A percentile compares a stretch with the other conserved stretches of the same genome.
Conservation (phyloP, 2,797 vertebrate species). For the Sardinella longiceps region DNA sequence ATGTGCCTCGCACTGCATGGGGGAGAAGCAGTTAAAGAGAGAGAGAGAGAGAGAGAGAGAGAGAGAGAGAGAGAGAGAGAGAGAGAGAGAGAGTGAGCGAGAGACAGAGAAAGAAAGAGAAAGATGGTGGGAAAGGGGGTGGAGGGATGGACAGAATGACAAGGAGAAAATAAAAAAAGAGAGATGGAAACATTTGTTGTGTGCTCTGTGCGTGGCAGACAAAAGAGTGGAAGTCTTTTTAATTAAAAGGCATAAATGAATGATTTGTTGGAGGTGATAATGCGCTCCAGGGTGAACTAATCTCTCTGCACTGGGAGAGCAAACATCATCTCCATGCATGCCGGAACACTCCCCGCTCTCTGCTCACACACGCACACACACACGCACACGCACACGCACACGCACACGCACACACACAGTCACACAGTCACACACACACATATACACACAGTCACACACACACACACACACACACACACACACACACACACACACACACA, state of each 20-base stretch:
- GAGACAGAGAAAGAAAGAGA: neutral
- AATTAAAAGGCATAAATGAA: neutral
- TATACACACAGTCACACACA: too few relatives aligned
- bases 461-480: too few relatives aligned
- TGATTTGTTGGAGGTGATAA: constrained; percentile 1
- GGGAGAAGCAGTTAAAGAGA: neutral
- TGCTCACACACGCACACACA: neutral
- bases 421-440: too few relatives aligned
- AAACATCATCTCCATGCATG: neutral
- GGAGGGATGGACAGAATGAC: neutral
- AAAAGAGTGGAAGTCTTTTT: neutral
- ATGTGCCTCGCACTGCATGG: constrained; percentile 18
- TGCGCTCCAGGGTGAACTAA: neutral
- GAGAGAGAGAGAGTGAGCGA: neutral
- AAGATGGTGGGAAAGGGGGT: neutral
- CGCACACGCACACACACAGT: too few relatives aligned
- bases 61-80: neutral
- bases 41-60: neutral
- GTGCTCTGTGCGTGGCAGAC: neutral
- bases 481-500: too few relatives aligned
- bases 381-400: too few relatives aligned
- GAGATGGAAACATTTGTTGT: neutral
- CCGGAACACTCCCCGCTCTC: neutral
- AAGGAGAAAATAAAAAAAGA: neutral
- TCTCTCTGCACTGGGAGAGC: neutral